Evolutionary conservation across 2,888 invertebrate genomes (phyloP).

Genomic region (Mesodorylaimus sp.): DNA sequence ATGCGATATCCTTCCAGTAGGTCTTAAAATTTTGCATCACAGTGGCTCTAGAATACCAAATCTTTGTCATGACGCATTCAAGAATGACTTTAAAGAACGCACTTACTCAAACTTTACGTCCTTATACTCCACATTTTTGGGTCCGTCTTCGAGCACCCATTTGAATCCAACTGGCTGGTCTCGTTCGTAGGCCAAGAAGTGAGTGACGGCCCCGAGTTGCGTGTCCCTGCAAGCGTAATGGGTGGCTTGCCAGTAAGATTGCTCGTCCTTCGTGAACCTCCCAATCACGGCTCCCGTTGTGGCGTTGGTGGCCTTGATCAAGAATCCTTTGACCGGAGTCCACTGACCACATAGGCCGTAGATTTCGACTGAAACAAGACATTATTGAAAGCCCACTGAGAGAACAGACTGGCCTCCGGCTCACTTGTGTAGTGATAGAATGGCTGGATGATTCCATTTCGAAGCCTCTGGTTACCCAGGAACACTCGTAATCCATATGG

Average conservation of each 20-base stretch:
- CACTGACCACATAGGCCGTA: neutral
- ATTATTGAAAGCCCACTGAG: too few species aligned
- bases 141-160: neutral
- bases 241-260: neutral
- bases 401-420: too few species aligned
- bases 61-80: neutral
- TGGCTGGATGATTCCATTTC: too few species aligned
- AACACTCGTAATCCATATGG: neutral
- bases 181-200: neutral
- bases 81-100: neutral
- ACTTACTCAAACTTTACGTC: neutral
- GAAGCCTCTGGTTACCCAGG: too few species aligned
- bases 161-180: neutral
- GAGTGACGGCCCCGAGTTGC: conserved; percentile 1
- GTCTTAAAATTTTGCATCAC: neutral
- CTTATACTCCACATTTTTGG: neutral
- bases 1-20: neutral
- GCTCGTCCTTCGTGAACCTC: neutral
- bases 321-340: neutral
- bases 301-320: neutral
- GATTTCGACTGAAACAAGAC: conserved; percentile 4
- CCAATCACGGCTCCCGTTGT: neutral
- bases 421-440: too few species aligned
- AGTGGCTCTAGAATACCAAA: neutral
- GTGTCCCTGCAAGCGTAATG: neutral